Evolutionary conservation across 2,113 vertebrate genomes (phyloP), one percentile per base, ranked within the genome.

Genomic region (Myocastor coypus): DNA sequence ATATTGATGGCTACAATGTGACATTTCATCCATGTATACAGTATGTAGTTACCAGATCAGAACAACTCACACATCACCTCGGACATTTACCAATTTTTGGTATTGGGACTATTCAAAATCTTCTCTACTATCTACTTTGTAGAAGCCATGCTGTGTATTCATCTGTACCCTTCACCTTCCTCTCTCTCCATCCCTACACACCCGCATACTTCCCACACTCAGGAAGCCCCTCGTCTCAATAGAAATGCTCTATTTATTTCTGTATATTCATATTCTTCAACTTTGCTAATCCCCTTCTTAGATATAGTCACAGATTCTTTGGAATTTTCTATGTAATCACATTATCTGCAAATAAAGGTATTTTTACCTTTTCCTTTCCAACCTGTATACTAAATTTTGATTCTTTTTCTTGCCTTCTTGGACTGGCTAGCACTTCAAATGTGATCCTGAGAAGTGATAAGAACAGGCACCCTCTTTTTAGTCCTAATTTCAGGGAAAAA

Each of bases 321-420:
- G 66, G 61, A 68, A 63, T 95, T 90, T 95, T 69, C 66, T 77
- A 40, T 32, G 34, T 64, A 69, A 77, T 68, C 55, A 83, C 20
- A 12, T 26, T 40, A 26, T 75, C 30, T 28, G 17, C 42, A 88
- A 61, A 83, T 52, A 37, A 66, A 61, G 26, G 64, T 37, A 59
- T 57, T 69, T 77, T 77, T 42, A 69, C 66, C 84, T 77, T 66
- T 89, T 89, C n/a, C 55, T 85, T 61, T 82, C 40, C 46, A 30
- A 14, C 37, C 24, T 42, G 42, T 66, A 63, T 61, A 37, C 37
- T 52, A 78, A 52, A 28, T 69, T 89, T 96, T 28, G 61, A 42
- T 89, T 86, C 52, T 77, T 88, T 92, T 69, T 12, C 71, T 82
- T 28, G 10, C 30, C 24, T 68, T 86, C 34, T 28, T 37, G n/a